These are phyloP conservation scores for Lacanobia wlatinum DNA, from an alignment of 2,888 invertebrate genomes.

Conservation along the genomic window DNA sequence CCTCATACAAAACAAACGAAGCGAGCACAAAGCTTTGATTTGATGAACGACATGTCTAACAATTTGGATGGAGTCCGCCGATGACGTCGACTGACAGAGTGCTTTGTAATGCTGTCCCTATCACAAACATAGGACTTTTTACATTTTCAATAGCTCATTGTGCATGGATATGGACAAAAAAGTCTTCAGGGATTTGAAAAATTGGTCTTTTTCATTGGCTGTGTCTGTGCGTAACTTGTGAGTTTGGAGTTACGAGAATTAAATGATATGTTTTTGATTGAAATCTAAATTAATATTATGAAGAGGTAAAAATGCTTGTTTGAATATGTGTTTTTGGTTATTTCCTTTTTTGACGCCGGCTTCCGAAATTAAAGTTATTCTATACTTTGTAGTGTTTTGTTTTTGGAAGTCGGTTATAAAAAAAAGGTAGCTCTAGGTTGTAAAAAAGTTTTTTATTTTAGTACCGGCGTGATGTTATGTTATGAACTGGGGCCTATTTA, in stretches of 20 bases:
- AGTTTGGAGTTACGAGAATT: neutral
- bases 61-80: slow-evolving; percentile 47
- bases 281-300: no score
- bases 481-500: no score
- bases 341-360: no score
- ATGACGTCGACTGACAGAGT: slow-evolving; percentile 43
- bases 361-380: no score
- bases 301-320: no score
- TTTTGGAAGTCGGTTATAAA: no score
- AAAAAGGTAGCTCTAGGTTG: no score
- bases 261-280: no score
- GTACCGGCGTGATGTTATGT: no score
- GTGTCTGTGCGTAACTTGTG: neutral
- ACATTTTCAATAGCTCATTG: slow-evolving; percentile 45
- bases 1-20: slow-evolving; percentile 44
- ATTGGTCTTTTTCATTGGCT: neutral
- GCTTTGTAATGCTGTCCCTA: slow-evolving; percentile 41
- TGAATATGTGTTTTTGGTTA: no score
- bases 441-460: no score
- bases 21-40: slow-evolving; percentile 28
- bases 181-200: slow-evolving; percentile 3
- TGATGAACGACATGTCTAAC: slow-evolving; percentile 61
- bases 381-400: no score
- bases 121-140: slow-evolving; percentile 41
- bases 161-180: slow-evolving; percentile 17